A percentile compares a stretch with the other conserved stretches of the same genome.
phyloP scores from a whole-genome alignment of 2,888 invertebrate genomes.

The Galeopsomyia nigrocyanea region DNA sequence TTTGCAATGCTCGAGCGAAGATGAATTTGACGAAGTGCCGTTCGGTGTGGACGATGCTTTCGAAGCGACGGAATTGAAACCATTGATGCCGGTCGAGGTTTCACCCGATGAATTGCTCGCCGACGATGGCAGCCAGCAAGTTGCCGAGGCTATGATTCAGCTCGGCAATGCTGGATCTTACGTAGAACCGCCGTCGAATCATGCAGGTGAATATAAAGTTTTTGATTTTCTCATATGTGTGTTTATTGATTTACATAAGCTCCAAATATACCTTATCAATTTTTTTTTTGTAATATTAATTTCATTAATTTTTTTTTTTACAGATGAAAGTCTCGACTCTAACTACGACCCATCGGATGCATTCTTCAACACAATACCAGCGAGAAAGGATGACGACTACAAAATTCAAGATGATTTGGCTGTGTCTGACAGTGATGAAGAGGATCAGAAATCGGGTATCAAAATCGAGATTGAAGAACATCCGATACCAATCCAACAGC shows the following conservation, averaged over 20 bases:
- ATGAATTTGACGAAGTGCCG: constrained; percentile 76
- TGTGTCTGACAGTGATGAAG: constrained; percentile 84
- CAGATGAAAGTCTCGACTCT: constrained; percentile 82
- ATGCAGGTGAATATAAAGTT: constrained; percentile 55
- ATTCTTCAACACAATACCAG: constrained; percentile 73
- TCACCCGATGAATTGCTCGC: constrained; percentile 63
- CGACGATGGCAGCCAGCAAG: constrained; percentile 78
- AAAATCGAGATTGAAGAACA: constrained; percentile 32
- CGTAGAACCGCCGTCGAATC: constrained; percentile 61
- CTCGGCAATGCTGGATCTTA: constrained; percentile 78
- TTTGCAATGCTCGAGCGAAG: constrained; percentile 80
- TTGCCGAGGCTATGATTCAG: constrained; percentile 84
- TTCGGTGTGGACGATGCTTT: constrained; percentile 71
- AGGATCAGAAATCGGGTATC: constrained; percentile 57
- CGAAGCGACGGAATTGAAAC: constrained; percentile 60
- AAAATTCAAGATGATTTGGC: constrained; percentile 82
- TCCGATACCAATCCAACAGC: not conserved
- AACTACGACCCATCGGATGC: constrained; percentile 91
- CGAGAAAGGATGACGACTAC: constrained; percentile 66
- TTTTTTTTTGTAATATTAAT: no score
- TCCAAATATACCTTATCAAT: no score
- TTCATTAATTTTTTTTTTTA: constrained; percentile 44
- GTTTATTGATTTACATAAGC: no score
- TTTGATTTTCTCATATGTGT: no score
- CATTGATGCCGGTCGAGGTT: constrained; percentile 60